phyloP scores from a whole-genome alignment of 2,113 vertebrate genomes.

The Garra rufa region DNA sequence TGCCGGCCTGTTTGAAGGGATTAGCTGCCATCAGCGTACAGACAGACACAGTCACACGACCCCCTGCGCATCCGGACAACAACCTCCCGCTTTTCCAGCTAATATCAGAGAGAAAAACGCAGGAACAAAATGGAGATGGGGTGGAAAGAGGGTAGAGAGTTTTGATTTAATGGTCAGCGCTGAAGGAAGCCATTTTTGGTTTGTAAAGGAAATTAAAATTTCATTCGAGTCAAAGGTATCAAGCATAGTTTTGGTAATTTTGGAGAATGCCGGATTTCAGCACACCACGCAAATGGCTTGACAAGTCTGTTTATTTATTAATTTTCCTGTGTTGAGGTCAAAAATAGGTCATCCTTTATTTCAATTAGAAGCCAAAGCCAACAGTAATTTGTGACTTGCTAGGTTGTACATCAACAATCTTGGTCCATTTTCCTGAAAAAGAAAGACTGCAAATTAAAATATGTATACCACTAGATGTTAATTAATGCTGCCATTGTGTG shows the following conservation, averaged over 20 bases:
- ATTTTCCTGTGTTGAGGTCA: neutral
- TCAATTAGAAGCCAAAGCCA: neutral
- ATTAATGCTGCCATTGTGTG: too few relatives aligned
- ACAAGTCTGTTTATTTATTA: neutral
- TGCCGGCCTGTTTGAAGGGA: slow-evolving; percentile 53
- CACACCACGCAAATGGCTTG: neutral
- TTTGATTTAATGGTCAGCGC: neutral
- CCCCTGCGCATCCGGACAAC: slow-evolving; percentile 29
- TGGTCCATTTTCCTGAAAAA: too few relatives aligned
- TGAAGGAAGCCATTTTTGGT: neutral
- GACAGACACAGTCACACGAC: slow-evolving; percentile 41
- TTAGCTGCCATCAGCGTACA: slow-evolving; percentile 50
- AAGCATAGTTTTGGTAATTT: neutral
- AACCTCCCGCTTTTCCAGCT: slow-evolving; percentile 18
- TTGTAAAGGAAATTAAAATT: neutral
- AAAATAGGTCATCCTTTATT: neutral
- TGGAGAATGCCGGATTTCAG: neutral
- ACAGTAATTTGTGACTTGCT: neutral
- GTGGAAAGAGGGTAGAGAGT: neutral
- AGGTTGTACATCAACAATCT: too few relatives aligned
- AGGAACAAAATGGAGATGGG: neutral
- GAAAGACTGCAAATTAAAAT: too few relatives aligned
- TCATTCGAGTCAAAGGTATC: neutral
- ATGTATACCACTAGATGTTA: too few relatives aligned
- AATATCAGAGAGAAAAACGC: slow-evolving; percentile 10